Base-by-base conservation (phyloP, 2,797 vertebrate genomes). In the Morus bassanus region DNA sequence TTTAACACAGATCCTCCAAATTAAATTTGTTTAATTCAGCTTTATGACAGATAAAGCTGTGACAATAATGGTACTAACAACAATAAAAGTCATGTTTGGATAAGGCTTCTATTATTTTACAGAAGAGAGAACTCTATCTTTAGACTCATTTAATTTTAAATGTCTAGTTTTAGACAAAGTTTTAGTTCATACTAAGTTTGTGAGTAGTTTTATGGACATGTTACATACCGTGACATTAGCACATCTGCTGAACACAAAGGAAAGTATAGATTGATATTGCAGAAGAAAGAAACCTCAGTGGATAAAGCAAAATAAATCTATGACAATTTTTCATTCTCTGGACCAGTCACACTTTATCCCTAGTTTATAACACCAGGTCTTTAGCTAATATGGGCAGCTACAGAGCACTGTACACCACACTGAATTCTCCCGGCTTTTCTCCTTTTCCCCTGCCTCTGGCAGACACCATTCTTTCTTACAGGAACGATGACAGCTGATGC, bases 131-230 rank as follows among this genome's bases (percentile, higher is more conserved):
- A 95, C 85, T 75, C 57, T 56, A 54, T 85, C 76, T 85, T 89
- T 61, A 92, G 48, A 83, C 7, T 59, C 8, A 30, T 72, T 95
- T 82, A 75, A 95, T 88, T 88, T 88, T 94, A 22, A 73, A 74
- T 35, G 48, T 82, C 64, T 85, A 54, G 41, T 95, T 96, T 94
- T 83, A 96, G 69, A 95, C 45, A 87, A 79, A 84, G 94, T 91
- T 96, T 89, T 82, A 92, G 86, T 67, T 75, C 83, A 89, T 69
- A 83, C 5, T 46, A 80, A 72, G 39, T 96, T 97, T 95, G 72
- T 19, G 77, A 96, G 76, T 37, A 89, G 39, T 89, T 95, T 96
- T 93, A 97, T 48, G 68, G 85, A 88, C 67, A 79, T 46, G 46
- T 37, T 24, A 11, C 45, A 72, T 61, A 92, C 57, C 30, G 79